These are phyloP conservation scores for Nycticryphes semicollaris DNA, from an alignment of 2,113 vertebrate species.

Conservation along the genomic window DNA sequence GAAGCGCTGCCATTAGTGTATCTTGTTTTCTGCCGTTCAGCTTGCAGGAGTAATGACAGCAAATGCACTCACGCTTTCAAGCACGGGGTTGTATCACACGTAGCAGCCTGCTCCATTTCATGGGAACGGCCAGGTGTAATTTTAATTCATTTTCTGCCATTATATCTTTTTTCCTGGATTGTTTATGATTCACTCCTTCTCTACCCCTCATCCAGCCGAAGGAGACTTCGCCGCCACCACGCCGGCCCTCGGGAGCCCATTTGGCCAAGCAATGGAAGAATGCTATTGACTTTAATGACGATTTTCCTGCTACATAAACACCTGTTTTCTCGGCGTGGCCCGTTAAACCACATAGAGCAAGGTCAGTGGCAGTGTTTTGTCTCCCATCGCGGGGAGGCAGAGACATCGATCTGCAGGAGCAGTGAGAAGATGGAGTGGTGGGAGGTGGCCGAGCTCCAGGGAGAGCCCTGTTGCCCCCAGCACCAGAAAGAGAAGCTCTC, in stretches of 20 bases:
- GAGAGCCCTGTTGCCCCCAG: neutral
- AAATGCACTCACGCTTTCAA: neutral
- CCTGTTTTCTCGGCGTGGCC: rapidly evolving
- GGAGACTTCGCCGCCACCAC: neutral
- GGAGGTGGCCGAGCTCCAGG: neutral
- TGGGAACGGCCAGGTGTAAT: neutral
- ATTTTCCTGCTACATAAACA: neutral
- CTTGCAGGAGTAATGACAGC: neutral
- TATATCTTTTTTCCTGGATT: neutral
- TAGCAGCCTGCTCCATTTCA: neutral
- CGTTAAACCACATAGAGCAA: neutral
- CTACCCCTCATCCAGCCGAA: neutral
- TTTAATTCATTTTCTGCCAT: slow-evolving; percentile 5
- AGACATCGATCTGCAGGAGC: neutral
- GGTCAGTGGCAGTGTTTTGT: neutral
- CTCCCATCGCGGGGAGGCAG: neutral
- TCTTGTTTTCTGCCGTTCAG: neutral
- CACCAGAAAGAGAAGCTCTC: neutral
- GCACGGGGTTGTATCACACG: neutral
- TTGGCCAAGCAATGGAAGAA: neutral
- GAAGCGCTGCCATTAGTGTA: neutral
- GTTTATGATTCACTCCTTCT: neutral
- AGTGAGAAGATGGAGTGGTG: neutral
- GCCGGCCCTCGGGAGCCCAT: neutral
- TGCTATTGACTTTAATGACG: rapidly evolving